Base-by-base conservation (phyloP, 2,888 invertebrate species). In the Xylocampa areola region DNA sequence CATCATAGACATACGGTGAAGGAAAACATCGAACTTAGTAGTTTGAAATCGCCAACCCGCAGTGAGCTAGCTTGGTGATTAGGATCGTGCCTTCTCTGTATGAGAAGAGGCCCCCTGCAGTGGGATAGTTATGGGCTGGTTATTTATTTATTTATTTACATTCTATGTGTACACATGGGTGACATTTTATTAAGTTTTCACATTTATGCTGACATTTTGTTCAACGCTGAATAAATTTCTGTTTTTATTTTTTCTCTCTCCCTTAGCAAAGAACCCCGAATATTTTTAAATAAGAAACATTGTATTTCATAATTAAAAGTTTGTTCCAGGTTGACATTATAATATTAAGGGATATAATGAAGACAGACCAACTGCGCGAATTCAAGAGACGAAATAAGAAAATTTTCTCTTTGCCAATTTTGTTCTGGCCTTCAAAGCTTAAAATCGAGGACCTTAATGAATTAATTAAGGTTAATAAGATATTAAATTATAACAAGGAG, bases 401-500 rank as follows among this genome's bases (percentile, higher is more conserved):
- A 63, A 62, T 73, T 32, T 52, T 62, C 62, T 76, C 77, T 7
- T 62, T 73, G 60, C 79, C 79, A 51, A 74, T 81, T 72, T 66
- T 80, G 54, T 61, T 75, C 47, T 80, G 76, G 79, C 68, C 79
- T 25, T 55, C 74, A 37, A 60, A 71, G 62, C 68, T 75, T 40
- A 35, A 66, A 59, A 72, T 75, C 51, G 79, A 82, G 23, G 73
- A 71, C 48, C 44, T 75, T 53, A 68, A 70, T 72, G 76, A 81
- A 78, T 77, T 82, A 76, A 81, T 81, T 74, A 77, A 68, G 77
- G 78, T 79, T 75, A 79, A 69, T 81, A 74, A 71, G 67, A 61
- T 60, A 63, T 71, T 55, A 40, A 35, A 68, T 73, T 77, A 75
- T 65, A 58, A 66, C 52, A 65, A 51, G 33, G 23, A 57, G 55